Evolutionary conservation across 1,140 invertebrate species (phyloP), one percentile per base, ranked within the genome.

Genomic region (Pseudomyrmex sp.): DNA sequence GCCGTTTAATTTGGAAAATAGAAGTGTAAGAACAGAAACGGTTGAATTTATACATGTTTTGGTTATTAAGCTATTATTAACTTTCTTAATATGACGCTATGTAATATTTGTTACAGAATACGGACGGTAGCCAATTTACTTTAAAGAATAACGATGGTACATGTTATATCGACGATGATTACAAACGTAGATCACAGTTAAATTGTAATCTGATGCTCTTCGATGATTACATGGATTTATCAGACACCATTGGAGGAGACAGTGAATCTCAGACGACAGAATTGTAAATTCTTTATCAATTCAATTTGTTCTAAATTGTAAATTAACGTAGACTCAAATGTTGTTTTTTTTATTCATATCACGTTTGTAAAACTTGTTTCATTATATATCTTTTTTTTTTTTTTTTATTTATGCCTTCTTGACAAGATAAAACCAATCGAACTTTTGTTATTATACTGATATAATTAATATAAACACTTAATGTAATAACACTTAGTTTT

Each of bases 91-190:
- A 35, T 35, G 35, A 35, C 35, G 3, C 26, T 26, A 35, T 35
- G 26, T 35, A 35, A 35, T 73, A 23, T n/a, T 65, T 68, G 1
- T 90, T 91, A 12, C 66, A 90, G 88, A 86, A 89, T 61, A 4
- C 87, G 23, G 74, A 73, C 20, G 86, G 88, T 44, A 89, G 35
- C n/a, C 66, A 59, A 26, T 80, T 18, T 74, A 89, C 86, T 1
- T 66, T 89, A 2, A 92, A 93, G 65, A 92, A 93, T 35, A 35
- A 35, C 35, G 35, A 35, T 7, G 65, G 65, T 93, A 56, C 92
- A 93, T 20, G 91, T 93, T 93, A 93, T 20, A 92, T 93, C 75
- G 92, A 93, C 20, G 92, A 93, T 70, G 92, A 93, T 76, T 92
- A 92, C 52, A 90, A 83, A 10, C 88, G 90, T 23, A 88, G 44